phyloP scores from a whole-genome alignment of 2,113 vertebrate genomes.

The Sylvilagus bachmani region DNA sequence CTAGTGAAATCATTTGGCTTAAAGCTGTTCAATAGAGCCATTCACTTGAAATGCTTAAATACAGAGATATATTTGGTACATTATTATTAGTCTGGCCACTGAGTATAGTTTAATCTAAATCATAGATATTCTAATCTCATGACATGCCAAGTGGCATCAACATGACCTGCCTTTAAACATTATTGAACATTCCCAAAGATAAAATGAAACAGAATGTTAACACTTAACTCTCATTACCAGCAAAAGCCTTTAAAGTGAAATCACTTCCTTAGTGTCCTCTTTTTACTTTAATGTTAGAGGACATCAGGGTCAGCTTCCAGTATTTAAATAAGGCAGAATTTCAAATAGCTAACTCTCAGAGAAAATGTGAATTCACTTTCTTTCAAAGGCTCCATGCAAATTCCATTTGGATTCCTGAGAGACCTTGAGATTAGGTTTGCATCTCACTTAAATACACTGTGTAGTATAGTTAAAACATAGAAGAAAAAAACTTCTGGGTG shows the following conservation, averaged over 20 bases:
- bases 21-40: constrained; percentile 71
- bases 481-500: constrained; percentile 1
- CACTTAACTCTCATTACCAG: constrained; percentile 58
- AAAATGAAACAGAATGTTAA: constrained; percentile 51
- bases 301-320: constrained; percentile 54
- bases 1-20: constrained; percentile 76
- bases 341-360: constrained; percentile 58
- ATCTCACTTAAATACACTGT: constrained; percentile 47
- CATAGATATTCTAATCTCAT: constrained; percentile 70
- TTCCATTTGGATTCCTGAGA: constrained; percentile 60
- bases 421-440: constrained; percentile 40
- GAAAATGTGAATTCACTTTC: constrained; percentile 66
- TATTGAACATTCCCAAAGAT: constrained; percentile 37
- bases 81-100: constrained; percentile 68
- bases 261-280: constrained; percentile 9
- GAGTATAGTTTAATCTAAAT: constrained; percentile 59
- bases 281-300: constrained; percentile 73
- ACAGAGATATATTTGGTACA: constrained; percentile 65
- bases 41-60: constrained; percentile 77
- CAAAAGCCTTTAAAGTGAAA: constrained; percentile 52
- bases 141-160: constrained; percentile 51
- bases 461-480: neutral
- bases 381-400: constrained; percentile 73
- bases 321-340: constrained; percentile 77
- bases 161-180: constrained; percentile 68